These are phyloP conservation scores for Nasonovia ribisnigri DNA, from an alignment of 2,888 invertebrate genomes.

Conservation along the genomic window DNA sequence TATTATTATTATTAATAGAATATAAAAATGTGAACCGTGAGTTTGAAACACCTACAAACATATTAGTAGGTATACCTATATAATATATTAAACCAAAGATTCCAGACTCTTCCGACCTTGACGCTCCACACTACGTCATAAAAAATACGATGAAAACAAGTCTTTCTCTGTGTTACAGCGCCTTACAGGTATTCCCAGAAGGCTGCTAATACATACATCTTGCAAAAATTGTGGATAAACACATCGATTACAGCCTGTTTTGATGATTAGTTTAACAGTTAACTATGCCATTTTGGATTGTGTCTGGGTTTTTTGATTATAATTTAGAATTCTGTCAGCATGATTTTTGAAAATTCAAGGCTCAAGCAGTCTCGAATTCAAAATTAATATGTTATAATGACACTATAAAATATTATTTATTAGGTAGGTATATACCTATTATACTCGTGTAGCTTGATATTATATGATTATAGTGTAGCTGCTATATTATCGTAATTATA, in stretches of 20 bases:
- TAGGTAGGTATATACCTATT: not conserved
- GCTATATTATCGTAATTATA: not conserved
- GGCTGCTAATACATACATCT: not conserved
- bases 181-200: not conserved
- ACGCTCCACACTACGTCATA: not conserved
- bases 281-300: not conserved
- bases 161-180: rapidly evolving
- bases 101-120: not conserved
- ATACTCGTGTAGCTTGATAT: not conserved
- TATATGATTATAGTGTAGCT: not conserved
- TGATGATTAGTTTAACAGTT: not conserved
- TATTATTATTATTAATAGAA: no score
- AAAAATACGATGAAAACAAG: not conserved
- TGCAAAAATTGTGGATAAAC: not conserved
- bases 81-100: not conserved
- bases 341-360: not conserved
- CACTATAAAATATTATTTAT: not conserved
- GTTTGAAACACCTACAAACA: no score
- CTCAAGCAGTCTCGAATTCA: not conserved
- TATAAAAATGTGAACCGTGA: no score
- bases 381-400: not conserved
- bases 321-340: not conserved
- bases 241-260: not conserved
- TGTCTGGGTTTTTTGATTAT: not conserved
- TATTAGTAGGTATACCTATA: no score